phyloP scores from a whole-genome alignment of 2,888 invertebrate species.

The Chesias legatella region DNA sequence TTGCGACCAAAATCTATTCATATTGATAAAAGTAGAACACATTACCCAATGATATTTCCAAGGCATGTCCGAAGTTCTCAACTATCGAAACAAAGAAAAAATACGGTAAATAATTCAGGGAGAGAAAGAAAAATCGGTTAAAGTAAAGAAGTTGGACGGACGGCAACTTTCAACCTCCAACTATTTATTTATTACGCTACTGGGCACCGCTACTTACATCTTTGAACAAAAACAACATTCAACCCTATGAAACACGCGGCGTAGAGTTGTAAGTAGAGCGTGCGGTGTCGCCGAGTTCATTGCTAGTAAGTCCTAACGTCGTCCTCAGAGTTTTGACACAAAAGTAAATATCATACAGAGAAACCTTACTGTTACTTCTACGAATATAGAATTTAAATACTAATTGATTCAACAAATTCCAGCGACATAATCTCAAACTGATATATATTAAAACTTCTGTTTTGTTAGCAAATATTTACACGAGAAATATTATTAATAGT shows the following conservation, averaged over 20 bases:
- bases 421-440: no score
- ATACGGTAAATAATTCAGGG: conserved; percentile 56
- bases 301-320: conserved; percentile 38
- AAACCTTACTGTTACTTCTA: no score
- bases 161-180: conserved; percentile 56
- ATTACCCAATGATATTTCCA: conserved; percentile 20
- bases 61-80: conserved; percentile 32
- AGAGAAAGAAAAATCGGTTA: conserved; percentile 51
- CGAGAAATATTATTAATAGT: no score
- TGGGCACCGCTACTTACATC: conserved; percentile 47
- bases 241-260: conserved; percentile 14
- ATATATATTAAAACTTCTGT: no score
- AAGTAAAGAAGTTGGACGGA: conserved; percentile 47
- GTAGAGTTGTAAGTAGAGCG: conserved; percentile 28
- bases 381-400: no score
- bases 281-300: conserved; percentile 28
- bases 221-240: conserved; percentile 10
- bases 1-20: conserved; percentile 8
- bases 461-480: no score
- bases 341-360: no score
- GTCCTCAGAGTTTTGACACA: conserved; percentile 16
- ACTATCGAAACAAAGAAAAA: conserved; percentile 47
- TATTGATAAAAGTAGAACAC: conserved; percentile 11
- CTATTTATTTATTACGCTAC: conserved; percentile 70
- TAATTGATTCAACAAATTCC: no score